phyloP scores from a whole-genome alignment of 2,888 invertebrate genomes.

The Syritta pipiens region DNA sequence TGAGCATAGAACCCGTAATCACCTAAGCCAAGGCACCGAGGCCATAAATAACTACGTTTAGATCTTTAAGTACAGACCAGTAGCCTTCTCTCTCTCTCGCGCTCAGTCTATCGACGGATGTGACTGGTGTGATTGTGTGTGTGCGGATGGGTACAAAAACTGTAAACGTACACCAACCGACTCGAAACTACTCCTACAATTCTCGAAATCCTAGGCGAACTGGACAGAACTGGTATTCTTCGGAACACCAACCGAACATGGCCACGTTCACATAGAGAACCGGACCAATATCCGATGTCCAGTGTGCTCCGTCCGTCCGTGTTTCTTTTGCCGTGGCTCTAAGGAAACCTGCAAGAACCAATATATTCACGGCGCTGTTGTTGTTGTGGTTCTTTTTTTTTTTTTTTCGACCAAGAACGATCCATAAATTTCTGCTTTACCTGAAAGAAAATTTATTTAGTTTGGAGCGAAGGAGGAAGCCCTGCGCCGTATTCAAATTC shows the following conservation, averaged over 20 bases:
- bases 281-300: slow-evolving; percentile 65
- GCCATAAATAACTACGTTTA: slow-evolving; percentile 65
- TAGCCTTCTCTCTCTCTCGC: too few relatives aligned
- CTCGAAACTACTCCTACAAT: slow-evolving; percentile 62
- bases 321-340: neutral
- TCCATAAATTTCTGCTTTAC: slow-evolving; percentile 62
- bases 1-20: slow-evolving; percentile 65
- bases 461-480: slow-evolving; percentile 16
- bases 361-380: slow-evolving; percentile 36
- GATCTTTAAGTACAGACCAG: slow-evolving; percentile 61
- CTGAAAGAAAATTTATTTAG: slow-evolving; percentile 49
- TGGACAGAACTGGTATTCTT: slow-evolving; percentile 60
- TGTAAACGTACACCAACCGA: neutral
- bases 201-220: slow-evolving; percentile 23
- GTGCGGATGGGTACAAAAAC: slow-evolving; percentile 25
- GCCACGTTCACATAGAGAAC: slow-evolving; percentile 42
- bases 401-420: slow-evolving; percentile 16
- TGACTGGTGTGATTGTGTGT: too few relatives aligned
- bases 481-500: neutral
- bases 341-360: slow-evolving; percentile 41
- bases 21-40: slow-evolving; percentile 56
- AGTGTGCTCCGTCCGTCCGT: neutral
- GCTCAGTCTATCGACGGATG: too few relatives aligned
- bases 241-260: slow-evolving; percentile 1
- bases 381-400: slow-evolving; percentile 10